Percentiles rank a stretch among this genome's conserved stretches.
Evolutionary conservation across 1,140 invertebrate species (phyloP).

Genomic region (Bombus sibiricus): DNA sequence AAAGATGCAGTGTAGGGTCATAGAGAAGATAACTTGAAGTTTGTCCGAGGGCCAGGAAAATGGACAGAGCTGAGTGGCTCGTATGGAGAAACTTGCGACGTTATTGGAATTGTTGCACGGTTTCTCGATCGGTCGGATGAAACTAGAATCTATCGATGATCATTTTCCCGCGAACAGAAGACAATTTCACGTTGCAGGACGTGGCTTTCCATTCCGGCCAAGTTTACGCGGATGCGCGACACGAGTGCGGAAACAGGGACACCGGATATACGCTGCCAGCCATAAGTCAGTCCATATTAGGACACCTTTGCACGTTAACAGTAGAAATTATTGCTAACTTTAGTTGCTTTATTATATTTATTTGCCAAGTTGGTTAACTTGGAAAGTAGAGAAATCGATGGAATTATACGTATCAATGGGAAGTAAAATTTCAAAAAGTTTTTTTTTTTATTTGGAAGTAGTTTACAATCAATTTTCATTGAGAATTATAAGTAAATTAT

Average conservation of each 20-base stretch:
- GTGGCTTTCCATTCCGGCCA: conserved; percentile 30
- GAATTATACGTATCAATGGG: too few relatives aligned
- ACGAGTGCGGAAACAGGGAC: conserved; percentile 54
- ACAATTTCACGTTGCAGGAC: conserved; percentile 57
- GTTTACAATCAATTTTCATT: too few relatives aligned
- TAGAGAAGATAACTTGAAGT: conserved; percentile 38
- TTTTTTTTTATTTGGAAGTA: too few relatives aligned
- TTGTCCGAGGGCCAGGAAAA: conserved; percentile 6
- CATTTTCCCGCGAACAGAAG: conserved; percentile 51
- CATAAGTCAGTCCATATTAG: too few relatives aligned
- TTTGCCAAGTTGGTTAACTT: too few relatives aligned
- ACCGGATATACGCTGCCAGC: conserved; percentile 34
- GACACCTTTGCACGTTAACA: too few relatives aligned
- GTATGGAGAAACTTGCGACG: conserved; percentile 43
- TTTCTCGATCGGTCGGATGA: not conserved
- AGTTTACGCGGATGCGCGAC: conserved; percentile 43
- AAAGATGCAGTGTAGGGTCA: too few relatives aligned
- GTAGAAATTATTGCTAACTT: too few relatives aligned
- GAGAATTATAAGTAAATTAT: too few relatives aligned
- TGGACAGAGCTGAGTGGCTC: not conserved
- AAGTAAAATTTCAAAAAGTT: too few relatives aligned
- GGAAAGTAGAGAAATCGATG: too few relatives aligned
- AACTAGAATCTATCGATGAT: conserved; percentile 50
- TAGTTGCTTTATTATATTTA: too few relatives aligned
- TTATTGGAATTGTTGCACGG: conserved; percentile 52